Evolutionary conservation across 2,113 vertebrate genomes (phyloP).

Genomic region (Egretta garzetta): DNA sequence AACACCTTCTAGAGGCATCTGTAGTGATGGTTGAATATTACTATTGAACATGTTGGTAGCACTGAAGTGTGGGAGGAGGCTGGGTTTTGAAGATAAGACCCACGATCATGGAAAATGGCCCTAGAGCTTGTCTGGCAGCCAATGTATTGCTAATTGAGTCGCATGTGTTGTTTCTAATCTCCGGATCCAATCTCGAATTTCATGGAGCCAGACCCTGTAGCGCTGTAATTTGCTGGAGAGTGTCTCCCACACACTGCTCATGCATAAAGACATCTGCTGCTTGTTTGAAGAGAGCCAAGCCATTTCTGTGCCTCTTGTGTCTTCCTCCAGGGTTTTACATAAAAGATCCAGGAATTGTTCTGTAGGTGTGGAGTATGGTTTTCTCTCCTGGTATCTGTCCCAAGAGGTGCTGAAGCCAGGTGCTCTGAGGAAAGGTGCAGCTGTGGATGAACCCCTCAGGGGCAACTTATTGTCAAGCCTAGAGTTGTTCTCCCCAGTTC

Average conservation of each 20-base stretch:
- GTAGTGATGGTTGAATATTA: not conserved
- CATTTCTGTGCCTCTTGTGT: not conserved
- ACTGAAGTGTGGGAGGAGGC: not conserved
- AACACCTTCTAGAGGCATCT: not conserved
- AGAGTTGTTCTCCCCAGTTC: not conserved
- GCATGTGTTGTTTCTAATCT: conserved; percentile 50
- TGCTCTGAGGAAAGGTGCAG: not conserved
- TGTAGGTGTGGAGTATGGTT: not conserved
- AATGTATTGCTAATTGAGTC: conserved; percentile 12
- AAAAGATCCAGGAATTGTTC: not conserved
- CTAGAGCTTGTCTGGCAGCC: conserved; percentile 37
- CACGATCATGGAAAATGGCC: not conserved
- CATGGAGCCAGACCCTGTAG: conserved; percentile 36
- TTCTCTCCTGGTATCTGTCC: not conserved
- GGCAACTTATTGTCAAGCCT: not conserved
- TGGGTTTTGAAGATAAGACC: conserved; percentile 9
- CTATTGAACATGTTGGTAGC: not conserved
- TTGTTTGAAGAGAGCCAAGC: conserved; percentile 47
- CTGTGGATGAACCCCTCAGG: not conserved
- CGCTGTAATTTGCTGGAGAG: conserved; percentile 21
- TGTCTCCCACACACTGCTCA: conserved; percentile 59
- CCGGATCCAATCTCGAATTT: conserved; percentile 29
- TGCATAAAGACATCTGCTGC: conserved; percentile 64
- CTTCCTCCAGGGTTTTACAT: not conserved
- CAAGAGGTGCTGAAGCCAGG: not conserved